Percentiles rank a stretch among this genome's conserved stretches.
phyloP scores from a whole-genome alignment of 2,888 invertebrate species.

The Eupithecia dodoneata region DNA sequence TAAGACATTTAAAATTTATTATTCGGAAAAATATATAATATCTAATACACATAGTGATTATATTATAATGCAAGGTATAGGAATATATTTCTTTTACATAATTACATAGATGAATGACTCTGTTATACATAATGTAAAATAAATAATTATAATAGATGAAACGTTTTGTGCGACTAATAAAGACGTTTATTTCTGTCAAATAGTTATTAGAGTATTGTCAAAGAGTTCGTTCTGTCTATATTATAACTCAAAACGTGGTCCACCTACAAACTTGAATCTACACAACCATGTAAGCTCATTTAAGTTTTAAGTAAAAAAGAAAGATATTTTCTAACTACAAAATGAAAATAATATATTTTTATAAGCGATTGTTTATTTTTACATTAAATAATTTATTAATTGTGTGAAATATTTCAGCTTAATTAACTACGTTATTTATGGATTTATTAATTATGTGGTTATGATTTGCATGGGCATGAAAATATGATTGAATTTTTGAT shows the following conservation, averaged over 20 bases:
- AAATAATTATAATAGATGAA: conserved; percentile 50
- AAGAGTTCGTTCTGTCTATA: conserved; percentile 62
- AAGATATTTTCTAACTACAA: neutral
- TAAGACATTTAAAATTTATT: conserved; percentile 66
- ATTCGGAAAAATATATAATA: conserved; percentile 75
- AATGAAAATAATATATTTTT: neutral
- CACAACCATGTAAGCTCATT: conserved; percentile 79
- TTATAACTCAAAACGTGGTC: conserved; percentile 56
- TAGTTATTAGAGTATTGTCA: conserved; percentile 76
- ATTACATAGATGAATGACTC: conserved; percentile 60
- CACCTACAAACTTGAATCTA: conserved; percentile 64
- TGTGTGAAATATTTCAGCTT: neutral
- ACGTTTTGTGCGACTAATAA: conserved; percentile 74
- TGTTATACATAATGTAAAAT: conserved; percentile 54
- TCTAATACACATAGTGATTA: conserved; percentile 53
- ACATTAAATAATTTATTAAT: neutral
- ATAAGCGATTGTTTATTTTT: neutral
- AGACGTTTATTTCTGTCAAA: conserved; percentile 68
- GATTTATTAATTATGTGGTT: conserved; percentile 3
- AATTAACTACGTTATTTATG: neutral
- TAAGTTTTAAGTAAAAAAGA: neutral
- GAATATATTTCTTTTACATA: conserved; percentile 67
- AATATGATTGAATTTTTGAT: neutral
- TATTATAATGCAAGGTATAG: conserved; percentile 63
- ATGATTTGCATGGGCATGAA: neutral